A percentile compares a stretch with the other conserved stretches of the same genome.
phyloP scores from a whole-genome alignment of 2,888 invertebrate genomes.

The Myathropa florea region DNA sequence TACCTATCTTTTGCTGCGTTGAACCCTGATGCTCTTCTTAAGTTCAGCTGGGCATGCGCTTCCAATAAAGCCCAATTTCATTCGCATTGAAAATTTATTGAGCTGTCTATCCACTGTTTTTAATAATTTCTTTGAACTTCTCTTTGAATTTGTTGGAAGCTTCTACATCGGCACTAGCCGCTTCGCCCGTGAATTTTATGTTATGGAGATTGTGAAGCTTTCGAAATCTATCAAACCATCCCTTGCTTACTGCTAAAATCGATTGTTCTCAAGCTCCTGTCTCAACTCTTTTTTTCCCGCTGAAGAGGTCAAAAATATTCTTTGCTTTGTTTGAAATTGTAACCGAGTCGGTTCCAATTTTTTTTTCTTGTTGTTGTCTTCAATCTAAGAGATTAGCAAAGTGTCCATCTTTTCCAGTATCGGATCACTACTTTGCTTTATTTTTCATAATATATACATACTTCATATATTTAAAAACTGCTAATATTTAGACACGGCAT shows the following conservation, averaged over 20 bases:
- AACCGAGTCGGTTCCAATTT: too few species aligned
- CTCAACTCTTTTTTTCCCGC: too few species aligned
- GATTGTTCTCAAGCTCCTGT: too few species aligned
- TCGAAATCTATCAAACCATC: slow-evolving; percentile 71
- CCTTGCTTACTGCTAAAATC: slow-evolving; percentile 64
- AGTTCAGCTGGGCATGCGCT: not conserved
- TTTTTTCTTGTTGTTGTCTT: too few species aligned
- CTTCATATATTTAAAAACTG: too few species aligned
- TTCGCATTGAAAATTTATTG: slow-evolving; percentile 64
- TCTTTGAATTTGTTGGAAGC: slow-evolving; percentile 61
- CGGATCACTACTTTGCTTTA: too few species aligned
- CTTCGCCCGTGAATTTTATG: slow-evolving; percentile 71
- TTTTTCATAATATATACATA: too few species aligned
- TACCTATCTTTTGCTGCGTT: not conserved
- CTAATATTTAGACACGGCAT: too few species aligned
- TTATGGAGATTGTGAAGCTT: slow-evolving; percentile 71
- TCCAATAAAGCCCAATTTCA: not conserved
- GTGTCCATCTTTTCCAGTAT: too few species aligned
- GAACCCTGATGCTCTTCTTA: not conserved
- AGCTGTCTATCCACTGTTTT: slow-evolving; percentile 71
- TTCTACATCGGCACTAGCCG: slow-evolving; percentile 67
- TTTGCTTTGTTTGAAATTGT: not conserved
- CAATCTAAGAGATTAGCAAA: too few species aligned
- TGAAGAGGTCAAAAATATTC: not conserved
- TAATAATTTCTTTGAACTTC: slow-evolving; percentile 72